A percentile compares a stretch with the other conserved stretches of the same genome.
Conservation (phyloP, 2,888 invertebrate genomes). For the Lithosia quadra region DNA sequence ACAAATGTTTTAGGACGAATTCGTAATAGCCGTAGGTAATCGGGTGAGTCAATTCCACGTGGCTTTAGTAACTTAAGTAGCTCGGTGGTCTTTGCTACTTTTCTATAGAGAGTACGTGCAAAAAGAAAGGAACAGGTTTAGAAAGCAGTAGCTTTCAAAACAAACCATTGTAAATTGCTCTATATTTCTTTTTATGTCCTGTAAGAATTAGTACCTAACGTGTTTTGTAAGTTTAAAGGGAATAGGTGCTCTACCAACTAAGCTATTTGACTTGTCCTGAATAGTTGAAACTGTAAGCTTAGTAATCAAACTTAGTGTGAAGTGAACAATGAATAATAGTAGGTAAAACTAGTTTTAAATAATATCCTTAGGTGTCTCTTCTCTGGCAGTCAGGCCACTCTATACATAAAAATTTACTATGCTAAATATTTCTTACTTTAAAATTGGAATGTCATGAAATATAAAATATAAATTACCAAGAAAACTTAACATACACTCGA, state of each 20-base stretch:
- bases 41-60: background rate
- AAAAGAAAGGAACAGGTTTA: background rate
- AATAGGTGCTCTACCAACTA: background rate
- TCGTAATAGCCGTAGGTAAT: constrained; percentile 16
- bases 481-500: too few relatives aligned
- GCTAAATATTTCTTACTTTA: too few relatives aligned
- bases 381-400: background rate
- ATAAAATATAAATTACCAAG: too few relatives aligned
- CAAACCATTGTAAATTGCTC: background rate
- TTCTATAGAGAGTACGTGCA: background rate
- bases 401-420: background rate
- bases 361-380: background rate
- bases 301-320: background rate
- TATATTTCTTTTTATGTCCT: background rate
- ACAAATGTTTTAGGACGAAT: constrained; percentile 31
- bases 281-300: background rate
- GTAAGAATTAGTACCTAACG: background rate
- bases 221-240: background rate
- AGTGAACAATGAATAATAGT: background rate
- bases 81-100: background rate
- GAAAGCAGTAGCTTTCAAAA: background rate
- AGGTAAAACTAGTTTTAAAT: background rate
- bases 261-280: background rate
- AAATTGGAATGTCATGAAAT: too few relatives aligned
- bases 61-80: background rate